phyloP scores from a whole-genome alignment of 2,797 vertebrate genomes.

The Xerus rutilus region DNA sequence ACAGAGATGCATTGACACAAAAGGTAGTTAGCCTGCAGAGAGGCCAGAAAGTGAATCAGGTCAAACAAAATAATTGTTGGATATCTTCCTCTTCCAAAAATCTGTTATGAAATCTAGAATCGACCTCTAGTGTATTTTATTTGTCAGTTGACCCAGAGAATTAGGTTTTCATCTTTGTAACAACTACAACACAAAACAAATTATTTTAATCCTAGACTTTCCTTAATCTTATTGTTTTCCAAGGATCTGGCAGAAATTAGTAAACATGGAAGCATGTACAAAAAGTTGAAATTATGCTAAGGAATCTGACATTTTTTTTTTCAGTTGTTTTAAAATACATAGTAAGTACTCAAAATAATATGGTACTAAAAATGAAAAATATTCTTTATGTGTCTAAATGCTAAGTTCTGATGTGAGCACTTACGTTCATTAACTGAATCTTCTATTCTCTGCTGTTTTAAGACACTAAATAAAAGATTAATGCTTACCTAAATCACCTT shows the following conservation, averaged over 20 bases:
- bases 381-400: neutral
- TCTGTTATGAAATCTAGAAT: constrained; percentile 71
- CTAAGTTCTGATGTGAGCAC: neutral
- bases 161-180: constrained; percentile 80
- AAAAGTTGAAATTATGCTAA: constrained; percentile 74
- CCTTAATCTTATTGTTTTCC: constrained; percentile 33
- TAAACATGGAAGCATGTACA: neutral
- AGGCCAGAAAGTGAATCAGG: constrained; percentile 67
- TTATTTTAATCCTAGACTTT: constrained; percentile 61
- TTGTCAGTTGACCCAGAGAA: constrained; percentile 84
- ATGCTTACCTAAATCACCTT: neutral
- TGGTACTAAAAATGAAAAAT: constrained; percentile 28
- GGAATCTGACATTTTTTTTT: constrained; percentile 64
- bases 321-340: neutral
- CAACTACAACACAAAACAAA: constrained; percentile 77
- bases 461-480: constrained; percentile 16
- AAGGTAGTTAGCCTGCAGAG: constrained; percentile 50
- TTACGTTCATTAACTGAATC: neutral
- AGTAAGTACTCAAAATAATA: constrained; percentile 32
- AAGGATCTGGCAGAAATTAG: constrained; percentile 47
- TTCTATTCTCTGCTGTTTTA: constrained; percentile 17
- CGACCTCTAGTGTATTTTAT: constrained; percentile 82
- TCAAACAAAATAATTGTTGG: constrained; percentile 67
- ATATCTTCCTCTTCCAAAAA: constrained; percentile 60
- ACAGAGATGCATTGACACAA: constrained; percentile 61